These are phyloP conservation scores for Notarius quadriscutis DNA, from an alignment of 2,113 vertebrate genomes.

Conservation along the genomic window DNA sequence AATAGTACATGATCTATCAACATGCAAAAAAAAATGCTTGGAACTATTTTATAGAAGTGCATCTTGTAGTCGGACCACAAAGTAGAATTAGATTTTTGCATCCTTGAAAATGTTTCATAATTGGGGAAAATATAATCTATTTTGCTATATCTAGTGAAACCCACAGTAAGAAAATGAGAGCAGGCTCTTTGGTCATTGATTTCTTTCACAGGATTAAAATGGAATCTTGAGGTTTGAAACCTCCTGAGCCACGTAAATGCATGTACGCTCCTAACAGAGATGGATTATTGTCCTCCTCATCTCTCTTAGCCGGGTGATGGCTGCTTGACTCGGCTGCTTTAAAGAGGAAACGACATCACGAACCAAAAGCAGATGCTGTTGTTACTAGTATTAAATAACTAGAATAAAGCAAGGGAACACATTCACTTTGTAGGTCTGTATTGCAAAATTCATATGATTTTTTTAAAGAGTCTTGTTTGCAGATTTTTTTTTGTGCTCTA, in stretches of 20 bases:
- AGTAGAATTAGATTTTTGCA: neutral
- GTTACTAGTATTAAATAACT: neutral
- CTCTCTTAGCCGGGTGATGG: conserved; percentile 21
- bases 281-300: conserved; percentile 25
- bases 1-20: neutral
- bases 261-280: conserved; percentile 38
- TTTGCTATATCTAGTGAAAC: neutral
- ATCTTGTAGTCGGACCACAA: neutral
- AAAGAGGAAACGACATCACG: neutral
- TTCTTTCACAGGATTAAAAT: conserved; percentile 26
- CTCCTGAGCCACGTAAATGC: conserved; percentile 16
- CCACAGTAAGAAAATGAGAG: neutral
- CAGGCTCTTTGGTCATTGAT: conserved; percentile 19
- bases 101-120: neutral
- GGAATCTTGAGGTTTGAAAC: conserved; percentile 28
- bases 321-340: neutral
- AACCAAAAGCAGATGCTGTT: neutral
- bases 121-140: neutral
- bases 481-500: neutral
- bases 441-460: neutral
- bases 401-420: neutral
- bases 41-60: neutral
- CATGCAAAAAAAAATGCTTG: neutral
- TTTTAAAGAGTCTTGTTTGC: too few relatives aligned
- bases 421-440: neutral